Evolutionary conservation across 2,797 vertebrate genomes (phyloP).

Genomic region (Dallia pectoralis): DNA sequence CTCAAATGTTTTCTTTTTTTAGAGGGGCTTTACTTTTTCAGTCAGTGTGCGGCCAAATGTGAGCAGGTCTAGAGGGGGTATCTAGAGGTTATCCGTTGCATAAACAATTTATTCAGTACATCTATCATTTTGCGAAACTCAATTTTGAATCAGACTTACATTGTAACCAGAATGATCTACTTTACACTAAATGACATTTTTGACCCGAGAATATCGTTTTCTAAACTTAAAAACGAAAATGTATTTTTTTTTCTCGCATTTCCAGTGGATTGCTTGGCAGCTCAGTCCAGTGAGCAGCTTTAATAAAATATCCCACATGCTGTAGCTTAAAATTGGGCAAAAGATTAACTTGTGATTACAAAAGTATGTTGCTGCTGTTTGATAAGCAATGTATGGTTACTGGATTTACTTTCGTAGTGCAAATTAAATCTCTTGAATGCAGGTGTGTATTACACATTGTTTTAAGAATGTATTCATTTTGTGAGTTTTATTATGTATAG

Average conservation of each 20-base stretch:
- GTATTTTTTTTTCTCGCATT: conserved; percentile 28
- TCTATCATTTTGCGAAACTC: neutral
- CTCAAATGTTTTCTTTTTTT: too few species aligned
- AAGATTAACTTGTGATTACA: conserved; percentile 30
- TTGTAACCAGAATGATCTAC: too few species aligned
- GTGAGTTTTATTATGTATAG: neutral
- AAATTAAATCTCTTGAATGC: neutral
- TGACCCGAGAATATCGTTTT: neutral
- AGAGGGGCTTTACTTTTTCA: too few species aligned
- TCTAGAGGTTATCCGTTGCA: too few species aligned
- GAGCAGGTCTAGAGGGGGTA: too few species aligned
- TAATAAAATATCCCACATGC: conserved; percentile 39
- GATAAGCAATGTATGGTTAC: conserved; percentile 5
- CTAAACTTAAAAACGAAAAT: conserved; percentile 34
- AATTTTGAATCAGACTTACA: neutral
- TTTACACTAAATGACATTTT: neutral
- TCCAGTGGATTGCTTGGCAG: conserved; percentile 43
- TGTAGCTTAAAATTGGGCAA: conserved; percentile 44
- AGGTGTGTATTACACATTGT: neutral
- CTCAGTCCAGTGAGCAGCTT: conserved; percentile 38
- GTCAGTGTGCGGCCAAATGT: too few species aligned
- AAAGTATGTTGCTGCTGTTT: conserved; percentile 37
- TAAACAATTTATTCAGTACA: too few species aligned
- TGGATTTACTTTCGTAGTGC: too few species aligned
- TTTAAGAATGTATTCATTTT: conserved; percentile 28